Base-by-base conservation (phyloP, 2,113 vertebrate genomes). In the Genyomyrus donnyi region DNA sequence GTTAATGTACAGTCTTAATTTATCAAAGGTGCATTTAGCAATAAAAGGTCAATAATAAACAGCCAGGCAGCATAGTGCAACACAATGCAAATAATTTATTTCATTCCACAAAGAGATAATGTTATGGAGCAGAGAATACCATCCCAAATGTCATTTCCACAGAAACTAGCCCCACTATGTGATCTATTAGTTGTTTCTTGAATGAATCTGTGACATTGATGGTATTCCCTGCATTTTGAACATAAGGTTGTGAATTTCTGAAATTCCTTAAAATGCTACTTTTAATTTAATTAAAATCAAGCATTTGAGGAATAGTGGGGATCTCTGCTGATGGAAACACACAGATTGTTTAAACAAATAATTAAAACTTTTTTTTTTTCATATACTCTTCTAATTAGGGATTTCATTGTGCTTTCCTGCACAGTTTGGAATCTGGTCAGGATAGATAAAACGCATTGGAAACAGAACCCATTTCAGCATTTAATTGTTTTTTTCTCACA, bases 141-240 rank as follows among this genome's bases (percentile, higher is more conserved):
- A 83, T 35, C 53, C 91, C n/a, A 87, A 74, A 70, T 88, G 35
- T 88, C 87, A 88, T 48, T 70, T 89, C 84, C 85, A 87, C 77
- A 70, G 88, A 88, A 86, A 89, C 85, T 39, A 85, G 89, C 90
- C 90, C 49, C 31, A 74, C 13, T 35, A 15, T 17, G 66, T 27
- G 1, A 31, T 11, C 31, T 15, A 77, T 7, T 77, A 17, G 13
- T 17, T 39, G 31, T 77, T 39, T 35, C 70, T 77, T 80, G 90
- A 90, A 88, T 90, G 21, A 88, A n/a, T 24, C 24, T 62, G 24
- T 17, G 15, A 46, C 35, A 7, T 50, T 77, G 48, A 49, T 56
- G 19, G 49, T 80, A 35, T 52, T 62, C 42, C 88, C 49, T 58
- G 56, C 56, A 49, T 88, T 74, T 19, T 17, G 15, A 46, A 74